Evolutionary conservation across 2,113 vertebrate genomes (phyloP), one percentile per base, ranked within the genome.

Genomic region (Antennarius striatus): DNA sequence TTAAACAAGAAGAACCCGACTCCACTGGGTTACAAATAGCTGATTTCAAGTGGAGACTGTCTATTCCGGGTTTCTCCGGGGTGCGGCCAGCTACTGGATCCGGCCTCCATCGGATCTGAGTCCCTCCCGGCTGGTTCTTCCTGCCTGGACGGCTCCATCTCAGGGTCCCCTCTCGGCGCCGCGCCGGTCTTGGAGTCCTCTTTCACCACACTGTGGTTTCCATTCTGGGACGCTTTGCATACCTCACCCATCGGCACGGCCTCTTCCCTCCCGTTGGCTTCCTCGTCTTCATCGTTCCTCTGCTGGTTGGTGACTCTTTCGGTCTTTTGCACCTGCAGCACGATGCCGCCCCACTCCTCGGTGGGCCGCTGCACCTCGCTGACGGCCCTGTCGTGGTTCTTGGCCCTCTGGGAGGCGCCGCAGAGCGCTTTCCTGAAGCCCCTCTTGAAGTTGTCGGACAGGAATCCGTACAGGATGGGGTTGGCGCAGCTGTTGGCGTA

Each of bases 401-500:
- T 90, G 28, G 96, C 94, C 0, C 93, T 91, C 9, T 95, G 95
- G 0, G 96, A 94, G 4, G 93, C 88, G 30, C 96, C 92, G 66
- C 96, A 91, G 86, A 99, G 89, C 53, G 94, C 92, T 75, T 95
- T 93, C 63, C 93, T 91, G 88, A 99, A 97, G 55, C 96, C 96
- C 75, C 96, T 91, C 88, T 98, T 95, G 90, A 99, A 98, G 86
- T 95, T 96, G 73, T 97, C 95, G 10, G 96, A 98, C 63, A 99
- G 94, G 86, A 99, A 97, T 62, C 95, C 96, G 0, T 99, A 98
- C 47, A 99, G 92, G 57, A 99, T 94, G 60, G 97, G 97, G 67
- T 99, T 99, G 77, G 96, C 96, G 0, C 96, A 98, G 86, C 96
- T 98, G 91, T 98, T 98, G 54, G 97, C 95, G 0, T 99, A 99